Evolutionary conservation across 2,797 vertebrate genomes (phyloP).

Genomic region (Phrynocephalus forsythii): DNA sequence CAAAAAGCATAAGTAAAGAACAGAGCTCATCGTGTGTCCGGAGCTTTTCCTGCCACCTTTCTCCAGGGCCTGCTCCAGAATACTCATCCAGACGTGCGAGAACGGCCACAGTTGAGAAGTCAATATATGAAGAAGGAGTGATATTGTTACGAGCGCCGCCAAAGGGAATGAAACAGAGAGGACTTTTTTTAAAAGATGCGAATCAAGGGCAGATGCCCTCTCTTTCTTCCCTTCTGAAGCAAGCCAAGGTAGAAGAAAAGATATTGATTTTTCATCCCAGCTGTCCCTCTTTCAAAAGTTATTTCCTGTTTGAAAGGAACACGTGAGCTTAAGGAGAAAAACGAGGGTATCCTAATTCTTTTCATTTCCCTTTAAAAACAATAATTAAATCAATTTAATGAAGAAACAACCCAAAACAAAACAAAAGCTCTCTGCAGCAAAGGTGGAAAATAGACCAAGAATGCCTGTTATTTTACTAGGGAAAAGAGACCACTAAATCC

Average conservation of each 20-base stretch:
- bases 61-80: constrained; percentile 60
- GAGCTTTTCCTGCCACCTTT: constrained; percentile 63
- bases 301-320: constrained; percentile 74
- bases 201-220: constrained; percentile 64
- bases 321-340: constrained; percentile 60
- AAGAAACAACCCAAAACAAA: no score
- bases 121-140: constrained; percentile 72
- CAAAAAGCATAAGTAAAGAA: constrained; percentile 67
- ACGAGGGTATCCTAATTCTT: constrained; percentile 64
- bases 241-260: constrained; percentile 68
- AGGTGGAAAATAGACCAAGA: no score
- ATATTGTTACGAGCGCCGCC: constrained; percentile 70
- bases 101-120: constrained; percentile 66
- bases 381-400: no score
- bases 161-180: constrained; percentile 64
- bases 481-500: no score
- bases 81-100: constrained; percentile 57
- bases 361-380: background rate
- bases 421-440: no score
- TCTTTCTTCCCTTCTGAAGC: constrained; percentile 71
- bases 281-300: constrained; percentile 71
- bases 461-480: no score
- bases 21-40: constrained; percentile 60
- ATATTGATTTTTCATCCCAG: constrained; percentile 73
- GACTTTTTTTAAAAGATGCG: constrained; percentile 57